Base-by-base conservation (phyloP, 2,113 vertebrate species). In the Bufo gargarizans region DNA sequence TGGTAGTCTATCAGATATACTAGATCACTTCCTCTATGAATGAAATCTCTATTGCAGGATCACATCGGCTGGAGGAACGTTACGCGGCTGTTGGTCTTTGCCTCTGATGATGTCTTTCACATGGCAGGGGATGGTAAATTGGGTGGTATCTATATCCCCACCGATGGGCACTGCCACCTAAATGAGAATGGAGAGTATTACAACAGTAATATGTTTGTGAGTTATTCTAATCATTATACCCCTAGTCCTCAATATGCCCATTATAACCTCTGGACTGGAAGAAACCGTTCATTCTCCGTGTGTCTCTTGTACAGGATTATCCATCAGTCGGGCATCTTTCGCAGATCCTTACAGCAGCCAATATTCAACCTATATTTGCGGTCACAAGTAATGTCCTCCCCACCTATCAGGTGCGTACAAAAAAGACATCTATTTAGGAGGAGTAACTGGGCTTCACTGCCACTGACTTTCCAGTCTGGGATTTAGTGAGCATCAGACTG, bases 351-450 rank as follows among this genome's bases (percentile, higher is more conserved):
- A 92, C 94, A 47, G 90, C 89, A 9, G 93, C 95, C 81, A 95
- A 95, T 88, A 96, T 96, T 86, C 96, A 96, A 91, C 94, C 95
- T 55, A 96, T 96, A 88, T 96, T 96, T 89, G 96, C 96, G 0
- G 95, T 96, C 43, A 96, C 95, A 5, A 89, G 94, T 9, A 72
- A 92, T 1, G 92, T 79, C 12, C 74, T 94, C 78, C 91, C 93
- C 3, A 90, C 93, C 5, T 96, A 96, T 83, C 85, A 94, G 94
- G 96, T 96, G 65, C 87, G 72, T 83, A 56, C 55, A 45, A 63
- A 55, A 71, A 43, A 71, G 6, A 74, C 8, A 19, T 49, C 6
- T 45, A 76, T 76, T 1, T 50, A 50, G 8, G 47, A 20, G 3
- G 72, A 50, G 17, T 3, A 47, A 45, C 49, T 14, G 12, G 3